Percentiles rank a stretch among this genome's conserved stretches.
Evolutionary conservation across 2,113 vertebrate genomes (phyloP).

Genomic region (Tragelaphus imberbis): DNA sequence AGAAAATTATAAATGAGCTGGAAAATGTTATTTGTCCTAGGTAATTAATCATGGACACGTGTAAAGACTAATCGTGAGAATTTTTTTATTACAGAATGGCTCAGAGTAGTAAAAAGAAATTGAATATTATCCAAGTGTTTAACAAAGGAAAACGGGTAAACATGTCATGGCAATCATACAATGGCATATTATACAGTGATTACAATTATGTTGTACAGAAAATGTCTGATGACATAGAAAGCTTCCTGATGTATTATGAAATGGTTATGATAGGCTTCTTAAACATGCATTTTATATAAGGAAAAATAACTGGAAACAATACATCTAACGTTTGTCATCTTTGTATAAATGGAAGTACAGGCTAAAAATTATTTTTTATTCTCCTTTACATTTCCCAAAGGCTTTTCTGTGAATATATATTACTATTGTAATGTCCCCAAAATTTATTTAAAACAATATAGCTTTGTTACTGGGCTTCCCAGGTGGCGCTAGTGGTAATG

Average conservation of each 20-base stretch:
- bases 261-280: neutral
- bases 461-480: neutral
- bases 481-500: neutral
- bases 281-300: neutral
- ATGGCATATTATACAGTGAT: neutral
- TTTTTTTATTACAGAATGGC: neutral
- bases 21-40: neutral
- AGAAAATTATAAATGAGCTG: neutral
- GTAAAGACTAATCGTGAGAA: neutral
- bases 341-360: neutral
- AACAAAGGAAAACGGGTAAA: neutral
- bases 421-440: neutral
- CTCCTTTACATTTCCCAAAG: neutral
- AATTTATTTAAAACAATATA: neutral
- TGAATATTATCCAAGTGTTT: neutral
- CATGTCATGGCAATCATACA: neutral
- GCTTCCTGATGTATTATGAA: neutral
- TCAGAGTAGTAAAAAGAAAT: neutral
- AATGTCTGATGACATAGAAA: neutral
- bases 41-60: neutral
- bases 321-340: neutral
- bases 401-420: neutral
- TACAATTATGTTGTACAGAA: neutral
- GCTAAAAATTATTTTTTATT: neutral
- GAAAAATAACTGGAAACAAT: neutral